A percentile compares a stretch with the other conserved stretches of the same genome.
phyloP scores from a whole-genome alignment of 2,797 vertebrate species.

The Microctenopoma steveboyesi region DNA sequence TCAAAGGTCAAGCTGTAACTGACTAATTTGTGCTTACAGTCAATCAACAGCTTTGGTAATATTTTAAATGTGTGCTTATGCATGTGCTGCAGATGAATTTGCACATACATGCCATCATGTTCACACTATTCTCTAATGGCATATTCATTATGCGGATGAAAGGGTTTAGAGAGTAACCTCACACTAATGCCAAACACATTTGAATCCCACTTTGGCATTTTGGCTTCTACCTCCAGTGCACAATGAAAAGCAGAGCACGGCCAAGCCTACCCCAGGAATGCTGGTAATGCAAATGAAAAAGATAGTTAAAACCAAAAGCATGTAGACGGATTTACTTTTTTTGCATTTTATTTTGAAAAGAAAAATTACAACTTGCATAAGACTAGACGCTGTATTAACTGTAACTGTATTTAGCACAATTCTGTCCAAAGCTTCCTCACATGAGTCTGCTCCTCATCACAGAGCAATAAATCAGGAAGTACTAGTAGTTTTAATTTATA shows the following conservation, averaged over 20 bases:
- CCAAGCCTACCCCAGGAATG: slow-evolving; percentile 12
- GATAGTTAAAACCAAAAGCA: not conserved
- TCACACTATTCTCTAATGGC: slow-evolving; percentile 24
- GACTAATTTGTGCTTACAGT: slow-evolving; percentile 15
- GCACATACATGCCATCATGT: slow-evolving; percentile 17
- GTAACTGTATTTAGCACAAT: not conserved
- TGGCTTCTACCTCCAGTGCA: slow-evolving; percentile 9
- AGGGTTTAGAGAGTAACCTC: slow-evolving; percentile 10
- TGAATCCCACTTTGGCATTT: slow-evolving; percentile 4
- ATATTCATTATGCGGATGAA: slow-evolving; percentile 19
- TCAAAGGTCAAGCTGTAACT: slow-evolving; percentile 2
- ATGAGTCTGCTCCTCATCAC: not conserved
- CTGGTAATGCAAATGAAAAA: slow-evolving; percentile 12
- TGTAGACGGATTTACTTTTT: slow-evolving; percentile 6
- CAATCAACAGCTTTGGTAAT: slow-evolving; percentile 8
- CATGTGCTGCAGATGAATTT: not conserved
- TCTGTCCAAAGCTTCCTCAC: slow-evolving; percentile 15
- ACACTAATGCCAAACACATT: slow-evolving; percentile 39
- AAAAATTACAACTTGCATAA: slow-evolving; percentile 11
- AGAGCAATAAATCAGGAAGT: slow-evolving; percentile 40
- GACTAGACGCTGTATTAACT: slow-evolving; percentile 8
- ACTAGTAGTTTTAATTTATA: slow-evolving; percentile 3
- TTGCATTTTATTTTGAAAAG: slow-evolving; percentile 3
- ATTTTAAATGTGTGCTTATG: slow-evolving; percentile 1
- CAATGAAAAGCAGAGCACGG: not conserved